Evolutionary conservation across 2,888 invertebrate genomes (phyloP), one percentile per base, ranked within the genome.

Genomic region (Adela reaumurella): DNA sequence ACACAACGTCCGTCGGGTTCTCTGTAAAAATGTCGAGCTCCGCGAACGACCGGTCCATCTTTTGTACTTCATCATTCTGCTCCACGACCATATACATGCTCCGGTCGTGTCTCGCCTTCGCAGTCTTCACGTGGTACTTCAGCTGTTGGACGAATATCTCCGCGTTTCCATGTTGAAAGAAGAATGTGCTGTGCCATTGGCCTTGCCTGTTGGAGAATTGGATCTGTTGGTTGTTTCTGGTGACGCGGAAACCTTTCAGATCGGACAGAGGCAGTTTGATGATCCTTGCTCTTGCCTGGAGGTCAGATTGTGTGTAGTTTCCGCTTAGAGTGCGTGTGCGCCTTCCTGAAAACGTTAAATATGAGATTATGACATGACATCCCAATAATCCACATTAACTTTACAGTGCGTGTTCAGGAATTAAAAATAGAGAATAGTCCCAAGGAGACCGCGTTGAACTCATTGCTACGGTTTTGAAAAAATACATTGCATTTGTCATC

Each of bases 131-230:
- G 51, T 83, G 80, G 57, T 85, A 83, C 68, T 84, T 86, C 52
- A 85, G 73, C 51, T 79, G 79, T 41, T 70, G 81, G 43, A 86
- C 81, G 59, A 95, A 87, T 49, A 86, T 83, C 58, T 91, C 90
- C 1, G 92, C 92, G 58, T 94, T 93, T 0, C 91, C 92, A 56
- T 90, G 86, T 64, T 92, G 92, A 70, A 96, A 95, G 63, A 91
- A 89, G 62, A 96, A 91, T 4, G 90, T 88, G 53, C 89, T 88
- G 57, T 89, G 86, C 61, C 84, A 84, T 1, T 89, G 85, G 1
- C 74, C 73, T 0, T 64, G 62, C 52, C 74, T 78, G 0, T 73
- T 71, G 0, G 71, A 71, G 54, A 80, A 68, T 55, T 74, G 77
- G 65, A 79, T 68, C 51, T 77, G 74, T 48, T 76, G 76, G 56